A percentile compares a stretch with the other conserved stretches of the same genome.
Evolutionary conservation across 2,888 invertebrate species (phyloP).

Genomic region (Cheilosia pagana): DNA sequence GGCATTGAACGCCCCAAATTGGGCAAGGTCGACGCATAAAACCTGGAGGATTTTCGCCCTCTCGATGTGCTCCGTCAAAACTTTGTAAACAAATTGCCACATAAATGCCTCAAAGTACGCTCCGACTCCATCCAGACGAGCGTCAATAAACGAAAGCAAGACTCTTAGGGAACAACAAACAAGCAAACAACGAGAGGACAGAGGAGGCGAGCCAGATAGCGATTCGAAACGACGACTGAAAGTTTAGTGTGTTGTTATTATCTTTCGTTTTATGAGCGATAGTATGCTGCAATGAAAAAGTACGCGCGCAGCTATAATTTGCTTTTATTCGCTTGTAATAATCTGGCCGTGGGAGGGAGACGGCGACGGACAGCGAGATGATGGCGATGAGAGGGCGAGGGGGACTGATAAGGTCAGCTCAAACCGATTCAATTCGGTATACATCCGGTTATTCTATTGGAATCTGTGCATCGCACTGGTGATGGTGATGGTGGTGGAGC

Average conservation of each 20-base stretch:
- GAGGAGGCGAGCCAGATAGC: neutral
- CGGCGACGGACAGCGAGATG: neutral
- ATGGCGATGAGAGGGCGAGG: neutral
- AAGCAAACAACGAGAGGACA: neutral
- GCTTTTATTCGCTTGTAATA: constrained; percentile 36
- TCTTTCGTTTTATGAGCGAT: constrained; percentile 26
- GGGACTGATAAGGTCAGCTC: constrained; percentile 57
- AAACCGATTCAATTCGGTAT: constrained; percentile 59
- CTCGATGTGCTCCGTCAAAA: constrained; percentile 16
- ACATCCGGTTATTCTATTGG: constrained; percentile 44
- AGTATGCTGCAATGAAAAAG: constrained; percentile 15
- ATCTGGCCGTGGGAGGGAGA: constrained; percentile 10
- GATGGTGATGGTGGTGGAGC: neutral
- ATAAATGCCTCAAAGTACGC: neutral
- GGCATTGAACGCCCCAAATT: neutral
- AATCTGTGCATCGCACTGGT: constrained; percentile 12
- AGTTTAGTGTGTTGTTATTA: constrained; percentile 32
- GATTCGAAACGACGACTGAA: constrained; percentile 12
- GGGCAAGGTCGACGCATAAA: constrained; percentile 20
- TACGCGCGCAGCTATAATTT: constrained; percentile 40
- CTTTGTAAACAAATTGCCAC: constrained; percentile 35
- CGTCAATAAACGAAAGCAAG: neutral
- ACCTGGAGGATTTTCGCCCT: neutral
- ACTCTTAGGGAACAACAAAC: neutral
- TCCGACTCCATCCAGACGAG: neutral